phyloP scores from a whole-genome alignment of 2,888 invertebrate genomes.

The Unio delphinus region DNA sequence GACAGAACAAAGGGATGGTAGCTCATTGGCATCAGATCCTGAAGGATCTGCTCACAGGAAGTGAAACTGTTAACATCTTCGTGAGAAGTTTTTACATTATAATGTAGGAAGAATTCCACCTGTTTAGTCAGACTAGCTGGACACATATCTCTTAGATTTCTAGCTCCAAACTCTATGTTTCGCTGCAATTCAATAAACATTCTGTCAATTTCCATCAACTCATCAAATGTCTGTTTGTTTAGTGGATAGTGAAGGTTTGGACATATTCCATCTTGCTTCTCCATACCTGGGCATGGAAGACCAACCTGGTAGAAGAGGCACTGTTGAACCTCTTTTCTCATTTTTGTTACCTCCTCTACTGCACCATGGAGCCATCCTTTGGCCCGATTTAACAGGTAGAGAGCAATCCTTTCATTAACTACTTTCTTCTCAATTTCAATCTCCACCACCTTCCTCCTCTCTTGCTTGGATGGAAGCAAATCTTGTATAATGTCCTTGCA shows the following conservation, averaged over 20 bases:
- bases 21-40: conserved; percentile 23
- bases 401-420: conserved; percentile 14
- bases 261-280: conserved; percentile 9
- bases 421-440: conserved; percentile 9
- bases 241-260: conserved; percentile 7
- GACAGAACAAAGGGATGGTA: conserved; percentile 8
- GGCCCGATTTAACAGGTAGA: conserved; percentile 21
- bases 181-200: conserved; percentile 24
- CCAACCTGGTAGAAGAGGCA: conserved; percentile 14
- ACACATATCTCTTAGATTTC: conserved; percentile 3
- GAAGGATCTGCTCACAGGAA: too few species aligned
- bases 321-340: conserved; percentile 2
- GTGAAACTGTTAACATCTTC: too few species aligned
- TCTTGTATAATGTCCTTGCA: conserved; percentile 26
- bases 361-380: conserved; percentile 1
- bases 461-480: conserved; percentile 2
- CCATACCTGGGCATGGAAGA: conserved; percentile 9
- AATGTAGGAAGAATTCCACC: conserved; percentile 1
- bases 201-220: conserved; percentile 21
- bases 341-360: conserved; percentile 3
- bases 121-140: not conserved
- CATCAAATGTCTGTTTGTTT: conserved; percentile 2
- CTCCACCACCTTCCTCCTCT: conserved; percentile 2
- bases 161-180: conserved; percentile 22
- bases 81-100: not conserved